phyloP scores from a whole-genome alignment of 2,113 vertebrate species.

The Paramormyrops kingsleyae region DNA sequence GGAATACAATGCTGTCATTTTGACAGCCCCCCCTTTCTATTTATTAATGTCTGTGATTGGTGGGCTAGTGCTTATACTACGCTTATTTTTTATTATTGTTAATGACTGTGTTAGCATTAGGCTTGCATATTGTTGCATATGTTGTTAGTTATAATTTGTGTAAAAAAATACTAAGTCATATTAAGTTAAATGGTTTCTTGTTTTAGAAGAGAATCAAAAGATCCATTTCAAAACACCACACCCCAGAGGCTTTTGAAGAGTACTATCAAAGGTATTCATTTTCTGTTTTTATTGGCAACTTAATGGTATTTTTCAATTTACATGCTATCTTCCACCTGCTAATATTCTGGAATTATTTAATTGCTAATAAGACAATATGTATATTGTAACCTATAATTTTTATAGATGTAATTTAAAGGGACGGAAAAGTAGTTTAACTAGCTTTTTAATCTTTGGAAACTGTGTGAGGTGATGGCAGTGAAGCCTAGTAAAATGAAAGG shows the following conservation, averaged over 20 bases:
- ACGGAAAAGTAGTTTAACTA: not conserved
- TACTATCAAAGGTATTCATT: slow-evolving; percentile 71
- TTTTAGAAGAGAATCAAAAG: slow-evolving; percentile 74
- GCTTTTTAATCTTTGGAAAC: slow-evolving; percentile 30
- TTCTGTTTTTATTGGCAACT: slow-evolving; percentile 30
- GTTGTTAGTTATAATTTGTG: not conserved
- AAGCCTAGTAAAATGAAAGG: slow-evolving; percentile 57
- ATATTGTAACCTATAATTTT: not conserved
- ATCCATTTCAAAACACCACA: slow-evolving; percentile 70
- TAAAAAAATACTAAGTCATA: not conserved
- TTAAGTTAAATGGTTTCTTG: slow-evolving; percentile 24
- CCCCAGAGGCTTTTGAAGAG: slow-evolving; percentile 62
- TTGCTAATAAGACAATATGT: not conserved
- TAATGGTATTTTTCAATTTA: not conserved
- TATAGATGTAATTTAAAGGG: not conserved
- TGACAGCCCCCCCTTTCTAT: not conserved
- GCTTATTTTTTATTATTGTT: not conserved
- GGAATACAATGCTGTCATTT: not conserved
- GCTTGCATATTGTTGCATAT: not conserved
- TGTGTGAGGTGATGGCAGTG: slow-evolving; percentile 48
- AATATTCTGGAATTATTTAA: not conserved
- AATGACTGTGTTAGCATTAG: not conserved
- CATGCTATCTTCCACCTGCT: slow-evolving; percentile 27
- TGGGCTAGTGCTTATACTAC: not conserved
- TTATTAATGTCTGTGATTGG: not conserved